phyloP scores from a whole-genome alignment of 2,888 invertebrate genomes.

The Tetragnatha montana region DNA sequence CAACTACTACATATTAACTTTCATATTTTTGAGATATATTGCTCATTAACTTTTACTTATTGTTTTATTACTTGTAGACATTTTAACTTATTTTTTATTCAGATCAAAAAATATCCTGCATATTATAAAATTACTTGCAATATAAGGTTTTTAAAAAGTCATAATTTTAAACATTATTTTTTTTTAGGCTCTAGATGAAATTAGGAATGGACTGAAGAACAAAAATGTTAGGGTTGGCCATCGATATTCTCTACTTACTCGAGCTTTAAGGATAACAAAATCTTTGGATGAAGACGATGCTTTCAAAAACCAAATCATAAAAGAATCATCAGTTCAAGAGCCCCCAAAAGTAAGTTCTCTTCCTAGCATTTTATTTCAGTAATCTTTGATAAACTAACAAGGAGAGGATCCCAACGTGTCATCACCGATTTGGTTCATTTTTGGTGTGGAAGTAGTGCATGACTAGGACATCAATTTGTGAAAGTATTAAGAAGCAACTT shows the following conservation, averaged over 20 bases:
- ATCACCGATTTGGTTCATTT: too few species aligned
- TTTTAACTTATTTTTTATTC: too few species aligned
- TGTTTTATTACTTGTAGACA: too few species aligned
- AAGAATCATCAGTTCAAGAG: slow-evolving; percentile 74
- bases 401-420: too few species aligned
- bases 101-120: background rate
- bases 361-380: too few species aligned
- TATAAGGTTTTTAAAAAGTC: background rate
- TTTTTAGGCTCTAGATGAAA: slow-evolving; percentile 75
- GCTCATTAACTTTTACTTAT: too few species aligned
- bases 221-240: slow-evolving; percentile 75
- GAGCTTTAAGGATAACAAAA: slow-evolving; percentile 75
- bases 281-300: slow-evolving; percentile 72
- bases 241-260: slow-evolving; percentile 76
- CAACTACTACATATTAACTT: too few species aligned
- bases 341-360: slow-evolving; percentile 74
- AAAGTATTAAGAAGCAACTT: too few species aligned
- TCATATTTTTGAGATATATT: too few species aligned
- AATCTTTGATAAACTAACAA: too few species aligned
- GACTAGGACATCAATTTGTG: too few species aligned
- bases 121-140: background rate
- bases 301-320: slow-evolving; percentile 73
- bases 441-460: too few species aligned
- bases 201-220: slow-evolving; percentile 76
- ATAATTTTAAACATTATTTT: slow-evolving; percentile 25